Percentiles rank a stretch among this genome's conserved stretches.
Evolutionary conservation across 2,113 vertebrate genomes (phyloP).

Genomic region (Lasiurus cinereus): DNA sequence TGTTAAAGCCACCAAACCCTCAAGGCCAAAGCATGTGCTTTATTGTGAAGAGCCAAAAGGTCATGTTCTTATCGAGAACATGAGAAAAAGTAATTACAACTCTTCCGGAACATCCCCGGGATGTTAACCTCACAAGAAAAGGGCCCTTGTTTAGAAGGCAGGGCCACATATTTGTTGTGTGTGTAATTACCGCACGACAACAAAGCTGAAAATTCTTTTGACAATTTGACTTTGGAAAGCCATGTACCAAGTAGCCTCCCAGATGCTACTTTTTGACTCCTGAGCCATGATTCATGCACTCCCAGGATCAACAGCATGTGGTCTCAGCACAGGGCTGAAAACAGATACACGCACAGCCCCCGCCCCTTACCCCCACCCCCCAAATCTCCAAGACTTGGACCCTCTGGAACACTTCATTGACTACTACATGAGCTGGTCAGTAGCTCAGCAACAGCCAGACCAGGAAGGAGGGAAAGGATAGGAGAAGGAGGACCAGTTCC

Average conservation of each 20-base stretch:
- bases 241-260: neutral
- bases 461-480: neutral
- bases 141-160: conserved; percentile 25
- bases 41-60: neutral
- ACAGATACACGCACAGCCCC: neutral
- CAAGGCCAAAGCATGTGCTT: neutral
- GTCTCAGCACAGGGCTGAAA: neutral
- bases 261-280: neutral
- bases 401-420: neutral
- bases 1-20: neutral
- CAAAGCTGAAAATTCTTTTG: conserved; percentile 39
- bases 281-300: neutral
- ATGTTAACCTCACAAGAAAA: conserved; percentile 44
- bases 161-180: neutral
- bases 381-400: neutral
- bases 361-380: accelerated
- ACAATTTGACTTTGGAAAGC: conserved; percentile 1
- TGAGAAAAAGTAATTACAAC: conserved; percentile 32
- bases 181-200: neutral
- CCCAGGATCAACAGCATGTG: neutral
- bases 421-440: neutral
- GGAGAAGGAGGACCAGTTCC: too few species aligned
- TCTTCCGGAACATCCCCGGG: conserved; percentile 25
- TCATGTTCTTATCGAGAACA: conserved; percentile 29
- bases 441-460: neutral